Conservation (phyloP, 2,113 vertebrate genomes). For the Neolamprologus fasciatus region DNA sequence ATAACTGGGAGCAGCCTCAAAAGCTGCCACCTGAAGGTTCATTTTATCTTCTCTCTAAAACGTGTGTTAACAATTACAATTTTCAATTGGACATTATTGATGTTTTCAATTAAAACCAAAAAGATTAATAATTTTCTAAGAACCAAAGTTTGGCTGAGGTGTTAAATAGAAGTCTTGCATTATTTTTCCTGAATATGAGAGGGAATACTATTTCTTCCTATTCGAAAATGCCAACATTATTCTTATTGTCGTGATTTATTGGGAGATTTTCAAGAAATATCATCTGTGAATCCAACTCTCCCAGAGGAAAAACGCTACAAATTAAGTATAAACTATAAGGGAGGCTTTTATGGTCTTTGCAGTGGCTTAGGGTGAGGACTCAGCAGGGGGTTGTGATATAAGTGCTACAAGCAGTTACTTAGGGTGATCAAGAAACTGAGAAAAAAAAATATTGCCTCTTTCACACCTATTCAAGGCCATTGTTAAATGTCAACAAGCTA, state of each 20-base stretch:
- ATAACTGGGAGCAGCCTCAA: constrained; percentile 30
- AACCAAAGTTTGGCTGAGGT: not conserved
- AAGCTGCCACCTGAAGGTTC: constrained; percentile 14
- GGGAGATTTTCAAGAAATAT: not conserved
- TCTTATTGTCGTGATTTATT: constrained; percentile 26
- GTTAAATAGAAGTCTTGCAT: not conserved
- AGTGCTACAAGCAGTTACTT: not conserved
- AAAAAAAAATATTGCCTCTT: not conserved
- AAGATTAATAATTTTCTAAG: constrained; percentile 6
- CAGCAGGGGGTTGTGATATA: not conserved
- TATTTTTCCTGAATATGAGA: not conserved
- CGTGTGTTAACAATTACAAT: constrained; percentile 23
- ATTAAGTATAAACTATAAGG: constrained; percentile 14
- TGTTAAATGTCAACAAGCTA: not conserved
- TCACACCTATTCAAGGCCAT: not conserved
- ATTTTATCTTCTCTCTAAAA: constrained; percentile 28
- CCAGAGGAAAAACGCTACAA: constrained; percentile 7
- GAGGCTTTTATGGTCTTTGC: constrained; percentile 20
- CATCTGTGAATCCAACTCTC: not conserved
- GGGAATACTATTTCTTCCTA: not conserved
- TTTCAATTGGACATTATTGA: not conserved
- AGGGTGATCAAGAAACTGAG: not conserved
- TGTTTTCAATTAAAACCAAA: constrained; percentile 32
- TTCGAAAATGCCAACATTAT: constrained; percentile 1
- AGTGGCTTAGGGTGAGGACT: not conserved